Conservation (phyloP, 2,888 invertebrate genomes). For the Notodonta ziczac region DNA sequence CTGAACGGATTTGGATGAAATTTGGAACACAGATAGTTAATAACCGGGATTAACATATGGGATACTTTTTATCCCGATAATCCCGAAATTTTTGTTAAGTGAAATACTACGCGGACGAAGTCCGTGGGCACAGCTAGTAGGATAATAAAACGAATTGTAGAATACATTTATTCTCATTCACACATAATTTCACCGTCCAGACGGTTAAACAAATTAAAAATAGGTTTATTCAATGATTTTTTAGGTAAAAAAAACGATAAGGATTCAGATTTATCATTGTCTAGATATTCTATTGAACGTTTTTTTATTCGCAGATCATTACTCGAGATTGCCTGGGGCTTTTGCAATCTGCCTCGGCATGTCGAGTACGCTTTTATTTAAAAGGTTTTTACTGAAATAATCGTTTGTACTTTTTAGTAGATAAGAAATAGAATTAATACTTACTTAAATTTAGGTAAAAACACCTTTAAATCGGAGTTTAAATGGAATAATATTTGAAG, state of each 20-base stretch:
- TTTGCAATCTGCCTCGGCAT: neutral
- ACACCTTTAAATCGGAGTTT: too few species aligned
- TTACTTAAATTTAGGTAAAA: neutral
- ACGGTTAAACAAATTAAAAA: conserved; percentile 7
- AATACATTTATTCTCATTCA: neutral
- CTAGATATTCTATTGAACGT: conserved; percentile 22
- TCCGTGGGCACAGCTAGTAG: too few species aligned
- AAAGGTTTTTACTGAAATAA: neutral
- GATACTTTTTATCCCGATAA: too few species aligned
- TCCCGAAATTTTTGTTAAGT: too few species aligned
- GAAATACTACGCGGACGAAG: too few species aligned
- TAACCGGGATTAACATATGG: too few species aligned
- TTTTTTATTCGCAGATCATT: conserved; percentile 24
- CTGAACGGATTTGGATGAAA: too few species aligned
- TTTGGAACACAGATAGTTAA: too few species aligned
- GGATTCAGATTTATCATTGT: conserved; percentile 20
- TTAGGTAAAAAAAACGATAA: conserved; percentile 10
- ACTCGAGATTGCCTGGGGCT: neutral
- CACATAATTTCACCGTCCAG: neutral
- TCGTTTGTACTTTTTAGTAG: neutral
- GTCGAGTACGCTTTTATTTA: neutral
- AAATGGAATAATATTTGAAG: too few species aligned
- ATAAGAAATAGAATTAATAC: neutral
- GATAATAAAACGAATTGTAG: too few species aligned
- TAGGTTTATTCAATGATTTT: conserved; percentile 10